A percentile compares a stretch with the other conserved stretches of the same genome.
These are phyloP conservation scores for Petrolisthes manimaculis DNA, from an alignment of 2,888 invertebrate genomes.

Conservation along the genomic window DNA sequence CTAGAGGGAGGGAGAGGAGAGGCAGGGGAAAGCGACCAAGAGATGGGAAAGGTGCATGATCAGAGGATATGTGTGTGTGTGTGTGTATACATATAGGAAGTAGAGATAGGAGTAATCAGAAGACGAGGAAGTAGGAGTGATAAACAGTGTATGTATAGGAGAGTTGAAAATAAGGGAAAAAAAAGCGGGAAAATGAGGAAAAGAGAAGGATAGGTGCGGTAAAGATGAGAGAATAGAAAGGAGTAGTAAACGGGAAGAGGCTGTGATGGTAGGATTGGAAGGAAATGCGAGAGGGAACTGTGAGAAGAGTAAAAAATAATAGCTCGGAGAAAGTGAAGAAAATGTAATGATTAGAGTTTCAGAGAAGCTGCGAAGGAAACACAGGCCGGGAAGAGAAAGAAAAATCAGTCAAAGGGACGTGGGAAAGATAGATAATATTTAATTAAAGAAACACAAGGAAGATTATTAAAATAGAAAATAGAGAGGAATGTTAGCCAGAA, in stretches of 20 bases:
- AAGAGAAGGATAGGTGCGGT: neutral
- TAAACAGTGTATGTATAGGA: neutral
- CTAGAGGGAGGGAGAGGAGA: neutral
- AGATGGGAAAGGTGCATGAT: too few relatives aligned
- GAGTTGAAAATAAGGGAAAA: neutral
- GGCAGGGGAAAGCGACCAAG: too few relatives aligned
- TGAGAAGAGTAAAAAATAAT: neutral
- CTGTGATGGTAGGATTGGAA: neutral
- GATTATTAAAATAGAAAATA: too few relatives aligned
- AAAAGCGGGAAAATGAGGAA: neutral
- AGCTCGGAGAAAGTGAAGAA: neutral
- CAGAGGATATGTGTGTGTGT: neutral
- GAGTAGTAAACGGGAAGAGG: neutral
- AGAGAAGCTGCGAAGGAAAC: too few relatives aligned
- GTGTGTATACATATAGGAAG: neutral
- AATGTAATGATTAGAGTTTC: neutral
- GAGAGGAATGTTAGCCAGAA: too few relatives aligned
- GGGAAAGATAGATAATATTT: too few relatives aligned
- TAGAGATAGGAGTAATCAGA: neutral
- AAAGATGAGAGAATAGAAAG: neutral
- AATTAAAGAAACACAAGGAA: too few relatives aligned
- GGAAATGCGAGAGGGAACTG: neutral
- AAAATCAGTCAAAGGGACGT: too few relatives aligned
- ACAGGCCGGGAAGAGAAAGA: too few relatives aligned
- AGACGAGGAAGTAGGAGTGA: neutral